phyloP scores from a whole-genome alignment of 64 coral and sea anemone genomes.

The Trachythela sp. region DNA sequence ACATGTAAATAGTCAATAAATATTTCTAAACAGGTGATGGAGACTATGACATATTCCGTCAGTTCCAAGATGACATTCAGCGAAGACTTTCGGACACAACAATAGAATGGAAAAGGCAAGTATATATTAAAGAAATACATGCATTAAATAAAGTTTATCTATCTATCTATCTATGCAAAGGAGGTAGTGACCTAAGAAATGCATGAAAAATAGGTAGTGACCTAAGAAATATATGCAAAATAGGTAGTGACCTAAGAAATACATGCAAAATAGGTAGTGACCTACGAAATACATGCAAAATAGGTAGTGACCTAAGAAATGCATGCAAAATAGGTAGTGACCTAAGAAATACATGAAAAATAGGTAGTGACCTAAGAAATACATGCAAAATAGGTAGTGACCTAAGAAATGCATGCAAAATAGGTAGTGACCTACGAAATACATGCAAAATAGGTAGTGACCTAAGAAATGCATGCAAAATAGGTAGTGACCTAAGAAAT shows the following conservation, averaged over 20 bases:
- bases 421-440: not conserved
- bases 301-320: not conserved
- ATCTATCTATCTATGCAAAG: not conserved
- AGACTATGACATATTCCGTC: conserved; percentile 62
- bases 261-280: not conserved
- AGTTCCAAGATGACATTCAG: conserved; percentile 71
- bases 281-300: not conserved
- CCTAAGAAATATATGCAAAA: too few species aligned
- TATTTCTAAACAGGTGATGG: conserved; percentile 59
- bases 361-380: not conserved
- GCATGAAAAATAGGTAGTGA: not conserved
- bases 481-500: not conserved
- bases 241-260: not conserved
- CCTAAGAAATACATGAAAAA: too few species aligned
- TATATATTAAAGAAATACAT: not conserved
- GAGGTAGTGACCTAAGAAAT: not conserved
- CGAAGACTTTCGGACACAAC: conserved; percentile 69
- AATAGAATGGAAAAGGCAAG: conserved; percentile 95
- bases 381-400: not conserved
- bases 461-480: not conserved
- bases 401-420: too few species aligned
- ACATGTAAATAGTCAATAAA: too few species aligned
- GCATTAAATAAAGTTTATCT: not conserved
- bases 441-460: not conserved
- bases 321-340: not conserved